phyloP scores from a whole-genome alignment of 2,797 vertebrate species.

The Lindbergichthys nudifrons region DNA sequence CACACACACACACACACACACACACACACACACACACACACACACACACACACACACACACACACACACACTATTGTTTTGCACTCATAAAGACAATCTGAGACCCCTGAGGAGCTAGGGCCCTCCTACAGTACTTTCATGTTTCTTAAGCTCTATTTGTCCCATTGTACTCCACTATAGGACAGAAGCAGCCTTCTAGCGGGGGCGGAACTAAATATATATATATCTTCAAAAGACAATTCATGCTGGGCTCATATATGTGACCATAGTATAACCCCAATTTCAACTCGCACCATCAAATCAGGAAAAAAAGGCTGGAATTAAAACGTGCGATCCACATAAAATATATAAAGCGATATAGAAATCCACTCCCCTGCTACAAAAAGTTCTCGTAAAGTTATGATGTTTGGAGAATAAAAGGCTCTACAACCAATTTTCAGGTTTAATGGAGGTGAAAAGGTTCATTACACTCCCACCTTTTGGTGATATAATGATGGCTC shows the following conservation, averaged over 20 bases:
- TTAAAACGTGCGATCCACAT: slow-evolving; percentile 68
- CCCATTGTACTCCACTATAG: slow-evolving; percentile 62
- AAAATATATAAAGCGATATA: slow-evolving; percentile 56
- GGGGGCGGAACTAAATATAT: slow-evolving; percentile 52
- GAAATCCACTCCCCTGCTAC: slow-evolving; percentile 60
- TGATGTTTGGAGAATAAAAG: slow-evolving; percentile 70
- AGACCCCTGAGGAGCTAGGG: slow-evolving; percentile 70
- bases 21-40: background rate
- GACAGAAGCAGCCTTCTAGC: slow-evolving; percentile 42
- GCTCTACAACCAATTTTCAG: slow-evolving; percentile 72
- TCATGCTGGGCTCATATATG: slow-evolving; percentile 63
- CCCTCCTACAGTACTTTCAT: slow-evolving; percentile 80
- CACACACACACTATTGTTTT: slow-evolving; percentile 61
- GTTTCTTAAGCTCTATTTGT: slow-evolving; percentile 76
- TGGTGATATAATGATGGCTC: slow-evolving; percentile 62
- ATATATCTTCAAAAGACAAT: slow-evolving; percentile 70
- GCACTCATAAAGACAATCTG: slow-evolving; percentile 76
- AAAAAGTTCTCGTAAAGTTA: slow-evolving; percentile 62
- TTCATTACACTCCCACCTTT: slow-evolving; percentile 68
- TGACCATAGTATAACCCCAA: slow-evolving; percentile 73
- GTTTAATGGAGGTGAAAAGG: slow-evolving; percentile 75
- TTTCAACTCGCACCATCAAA: slow-evolving; percentile 66
- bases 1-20: background rate
- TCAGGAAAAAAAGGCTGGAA: slow-evolving; percentile 66
- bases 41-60: background rate